Evolutionary conservation across 2,797 vertebrate species (phyloP).

Genomic region (Valencia hispanica): DNA sequence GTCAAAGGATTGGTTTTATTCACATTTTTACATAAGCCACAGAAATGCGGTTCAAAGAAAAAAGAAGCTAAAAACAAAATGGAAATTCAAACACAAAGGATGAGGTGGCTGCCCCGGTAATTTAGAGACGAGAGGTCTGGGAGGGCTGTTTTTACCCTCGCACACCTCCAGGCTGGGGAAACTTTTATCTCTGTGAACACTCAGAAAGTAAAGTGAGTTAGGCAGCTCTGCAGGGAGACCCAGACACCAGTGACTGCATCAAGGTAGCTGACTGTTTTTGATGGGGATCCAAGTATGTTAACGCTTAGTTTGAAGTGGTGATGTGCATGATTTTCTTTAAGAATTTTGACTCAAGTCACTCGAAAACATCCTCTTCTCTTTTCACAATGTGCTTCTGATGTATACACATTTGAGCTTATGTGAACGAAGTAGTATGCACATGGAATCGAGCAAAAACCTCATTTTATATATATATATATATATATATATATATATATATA

Average conservation of each 20-base stretch:
- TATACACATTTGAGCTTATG: background rate
- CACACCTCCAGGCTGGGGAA: constrained; percentile 28
- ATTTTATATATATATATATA: background rate
- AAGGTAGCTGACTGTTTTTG: constrained; percentile 21
- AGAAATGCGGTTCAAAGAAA: constrained; percentile 20
- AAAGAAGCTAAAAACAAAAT: constrained; percentile 15
- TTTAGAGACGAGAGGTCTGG: constrained; percentile 38
- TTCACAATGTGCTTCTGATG: background rate
- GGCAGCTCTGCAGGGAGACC: constrained; percentile 14
- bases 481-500: background rate
- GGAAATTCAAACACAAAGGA: constrained; percentile 23
- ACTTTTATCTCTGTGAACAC: constrained; percentile 51
- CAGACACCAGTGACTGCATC: constrained; percentile 16
- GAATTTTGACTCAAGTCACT: background rate
- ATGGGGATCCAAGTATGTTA: background rate
- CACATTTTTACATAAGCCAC: background rate
- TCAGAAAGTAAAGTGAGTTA: constrained; percentile 36
- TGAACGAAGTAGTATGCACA: background rate
- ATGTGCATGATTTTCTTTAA: background rate
- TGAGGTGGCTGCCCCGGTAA: constrained; percentile 28
- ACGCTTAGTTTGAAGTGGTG: background rate
- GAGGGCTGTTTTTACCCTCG: constrained; percentile 22
- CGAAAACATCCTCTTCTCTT: background rate
- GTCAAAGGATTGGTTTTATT: constrained; percentile 9
- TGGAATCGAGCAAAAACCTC: background rate